Evolutionary conservation across 2,888 invertebrate species (phyloP).

Genomic region (Rotaria sp.): DNA sequence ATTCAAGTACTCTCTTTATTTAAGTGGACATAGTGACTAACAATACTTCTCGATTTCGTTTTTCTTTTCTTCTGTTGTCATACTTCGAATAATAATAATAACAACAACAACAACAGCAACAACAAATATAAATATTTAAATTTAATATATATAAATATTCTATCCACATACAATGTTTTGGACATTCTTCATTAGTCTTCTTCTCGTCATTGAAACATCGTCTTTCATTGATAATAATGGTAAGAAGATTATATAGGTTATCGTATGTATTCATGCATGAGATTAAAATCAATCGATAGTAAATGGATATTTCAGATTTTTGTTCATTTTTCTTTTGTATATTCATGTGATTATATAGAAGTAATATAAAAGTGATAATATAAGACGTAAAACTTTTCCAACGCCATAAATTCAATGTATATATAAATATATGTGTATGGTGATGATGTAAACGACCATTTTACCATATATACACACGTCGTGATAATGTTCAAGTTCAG

Average conservation of each 20-base stretch:
- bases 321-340: not conserved
- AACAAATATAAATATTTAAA: too few species aligned
- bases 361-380: not conserved
- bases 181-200: not conserved
- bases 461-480: not conserved
- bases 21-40: not conserved
- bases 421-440: not conserved
- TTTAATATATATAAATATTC: not conserved
- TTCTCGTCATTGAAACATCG: not conserved
- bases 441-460: slow-evolving; percentile 13
- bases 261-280: not conserved
- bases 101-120: too few species aligned
- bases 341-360: not conserved
- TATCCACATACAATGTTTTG: not conserved
- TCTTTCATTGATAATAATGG: not conserved
- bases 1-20: slow-evolving; percentile 17
- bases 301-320: not conserved
- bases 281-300: not conserved
- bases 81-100: not conserved
- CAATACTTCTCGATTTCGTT: not conserved
- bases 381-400: not conserved
- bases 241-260: not conserved
- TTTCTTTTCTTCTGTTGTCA: too few species aligned
- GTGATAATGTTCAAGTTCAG: slow-evolving; percentile 24
- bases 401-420: not conserved